Conservation (phyloP, 2,888 invertebrate species). For the Agonum fuliginosum region DNA sequence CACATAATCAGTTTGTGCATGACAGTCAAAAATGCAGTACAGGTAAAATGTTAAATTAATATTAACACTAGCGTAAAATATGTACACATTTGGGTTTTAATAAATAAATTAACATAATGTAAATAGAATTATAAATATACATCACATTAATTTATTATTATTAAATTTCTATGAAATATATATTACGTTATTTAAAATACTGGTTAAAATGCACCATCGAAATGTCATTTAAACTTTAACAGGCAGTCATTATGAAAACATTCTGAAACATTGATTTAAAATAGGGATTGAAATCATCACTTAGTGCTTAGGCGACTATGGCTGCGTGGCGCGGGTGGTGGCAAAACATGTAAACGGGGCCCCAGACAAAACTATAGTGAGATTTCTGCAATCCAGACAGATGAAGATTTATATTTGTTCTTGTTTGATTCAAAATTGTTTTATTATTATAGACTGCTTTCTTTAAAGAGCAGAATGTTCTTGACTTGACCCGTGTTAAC, state of each 20-base stretch:
- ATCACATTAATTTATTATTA: slow-evolving; percentile 59
- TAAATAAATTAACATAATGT: slow-evolving; percentile 57
- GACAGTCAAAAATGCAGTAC: slow-evolving; percentile 23
- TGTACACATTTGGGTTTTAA: slow-evolving; percentile 51
- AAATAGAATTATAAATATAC: slow-evolving; percentile 55
- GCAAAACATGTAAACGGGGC: neutral
- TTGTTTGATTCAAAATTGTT: too few species aligned
- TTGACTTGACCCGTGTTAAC: too few species aligned
- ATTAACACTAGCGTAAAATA: slow-evolving; percentile 48
- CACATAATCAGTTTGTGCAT: too few species aligned
- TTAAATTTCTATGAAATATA: slow-evolving; percentile 59
- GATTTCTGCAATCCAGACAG: neutral
- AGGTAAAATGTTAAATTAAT: slow-evolving; percentile 32
- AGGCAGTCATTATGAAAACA: slow-evolving; percentile 46
- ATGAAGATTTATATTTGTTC: too few species aligned
- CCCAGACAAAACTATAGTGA: neutral
- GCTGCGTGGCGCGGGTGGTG: neutral
- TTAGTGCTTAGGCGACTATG: neutral
- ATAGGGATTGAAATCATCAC: neutral
- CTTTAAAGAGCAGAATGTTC: too few species aligned
- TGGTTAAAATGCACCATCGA: slow-evolving; percentile 57
- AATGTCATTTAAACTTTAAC: slow-evolving; percentile 54
- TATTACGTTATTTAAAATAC: slow-evolving; percentile 58
- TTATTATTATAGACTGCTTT: too few species aligned
- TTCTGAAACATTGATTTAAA: slow-evolving; percentile 37